Conservation (phyloP, 2,797 vertebrate species). For the Falco rusticolus region DNA sequence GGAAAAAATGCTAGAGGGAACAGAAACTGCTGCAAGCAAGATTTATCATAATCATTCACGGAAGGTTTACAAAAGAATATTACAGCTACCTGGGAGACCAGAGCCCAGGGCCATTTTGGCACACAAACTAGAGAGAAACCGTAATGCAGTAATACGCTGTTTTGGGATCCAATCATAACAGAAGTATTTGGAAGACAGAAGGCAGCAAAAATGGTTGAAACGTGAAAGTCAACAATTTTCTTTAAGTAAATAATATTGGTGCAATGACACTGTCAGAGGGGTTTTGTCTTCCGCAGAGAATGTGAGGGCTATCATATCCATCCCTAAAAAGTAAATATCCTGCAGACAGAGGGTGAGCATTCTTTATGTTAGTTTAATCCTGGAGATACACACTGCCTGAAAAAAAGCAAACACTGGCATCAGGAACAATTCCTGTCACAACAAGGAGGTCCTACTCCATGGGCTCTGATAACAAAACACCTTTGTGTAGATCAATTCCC, state of each 20-base stretch:
- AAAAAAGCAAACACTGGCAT: not conserved
- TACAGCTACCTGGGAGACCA: slow-evolving; percentile 63
- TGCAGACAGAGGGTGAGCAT: not conserved
- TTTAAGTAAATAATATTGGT: not conserved
- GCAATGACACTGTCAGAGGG: not conserved
- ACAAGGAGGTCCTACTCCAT: not conserved
- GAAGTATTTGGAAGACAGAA: not conserved
- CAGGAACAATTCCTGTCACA: not conserved
- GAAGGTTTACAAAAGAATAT: slow-evolving; percentile 62
- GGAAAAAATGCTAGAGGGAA: slow-evolving; percentile 57
- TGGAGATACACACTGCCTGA: not conserved
- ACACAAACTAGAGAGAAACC: slow-evolving; percentile 15
- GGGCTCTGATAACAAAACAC: not conserved
- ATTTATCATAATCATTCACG: slow-evolving; percentile 71
- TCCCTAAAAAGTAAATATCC: not conserved
- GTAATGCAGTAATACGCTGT: not conserved
- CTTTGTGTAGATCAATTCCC: not conserved
- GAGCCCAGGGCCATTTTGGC: slow-evolving; percentile 50
- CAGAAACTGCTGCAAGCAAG: slow-evolving; percentile 69
- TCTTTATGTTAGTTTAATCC: not conserved
- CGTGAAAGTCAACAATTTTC: not conserved
- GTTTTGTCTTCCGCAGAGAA: not conserved
- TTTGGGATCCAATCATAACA: not conserved
- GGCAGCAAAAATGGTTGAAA: not conserved
- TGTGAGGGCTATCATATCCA: not conserved